Conservation (phyloP, 2,888 invertebrate genomes). For the Epistrophella euchroma region DNA sequence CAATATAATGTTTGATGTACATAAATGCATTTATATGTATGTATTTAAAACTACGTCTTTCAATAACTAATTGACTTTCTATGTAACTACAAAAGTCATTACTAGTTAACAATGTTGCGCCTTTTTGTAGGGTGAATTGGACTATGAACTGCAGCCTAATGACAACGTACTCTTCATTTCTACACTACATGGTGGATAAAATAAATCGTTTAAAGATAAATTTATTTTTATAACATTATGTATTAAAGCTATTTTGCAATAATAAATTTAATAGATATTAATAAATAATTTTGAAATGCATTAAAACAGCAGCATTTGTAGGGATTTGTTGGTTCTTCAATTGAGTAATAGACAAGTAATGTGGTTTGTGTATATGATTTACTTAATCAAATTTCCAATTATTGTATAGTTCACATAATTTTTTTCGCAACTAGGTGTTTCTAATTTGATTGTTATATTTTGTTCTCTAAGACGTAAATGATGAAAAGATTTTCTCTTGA, state of each 20-base stretch:
- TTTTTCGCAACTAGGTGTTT: neutral
- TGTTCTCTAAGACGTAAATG: constrained; percentile 67
- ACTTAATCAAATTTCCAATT: neutral
- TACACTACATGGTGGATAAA: constrained; percentile 92
- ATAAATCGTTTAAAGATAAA: neutral
- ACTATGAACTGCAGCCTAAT: constrained; percentile 88
- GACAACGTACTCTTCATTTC: constrained; percentile 93
- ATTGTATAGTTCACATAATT: constrained; percentile 27
- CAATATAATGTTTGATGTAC: too few relatives aligned
- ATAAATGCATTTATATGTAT: too few relatives aligned
- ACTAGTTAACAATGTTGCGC: neutral
- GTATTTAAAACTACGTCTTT: too few relatives aligned
- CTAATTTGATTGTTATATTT: rapidly evolving
- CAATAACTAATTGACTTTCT: too few relatives aligned
- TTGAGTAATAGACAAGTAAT: neutral
- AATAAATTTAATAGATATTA: neutral
- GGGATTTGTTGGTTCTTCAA: neutral
- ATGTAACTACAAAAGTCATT: too few relatives aligned
- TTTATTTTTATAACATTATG: neutral
- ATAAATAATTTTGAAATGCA: neutral
- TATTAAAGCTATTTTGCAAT: neutral
- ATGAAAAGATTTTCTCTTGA: constrained; percentile 77
- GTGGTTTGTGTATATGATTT: constrained; percentile 39
- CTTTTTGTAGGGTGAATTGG: constrained; percentile 86
- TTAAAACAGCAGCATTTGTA: neutral